Conservation (phyloP, 2,888 invertebrate genomes). For the Muscina levida region DNA sequence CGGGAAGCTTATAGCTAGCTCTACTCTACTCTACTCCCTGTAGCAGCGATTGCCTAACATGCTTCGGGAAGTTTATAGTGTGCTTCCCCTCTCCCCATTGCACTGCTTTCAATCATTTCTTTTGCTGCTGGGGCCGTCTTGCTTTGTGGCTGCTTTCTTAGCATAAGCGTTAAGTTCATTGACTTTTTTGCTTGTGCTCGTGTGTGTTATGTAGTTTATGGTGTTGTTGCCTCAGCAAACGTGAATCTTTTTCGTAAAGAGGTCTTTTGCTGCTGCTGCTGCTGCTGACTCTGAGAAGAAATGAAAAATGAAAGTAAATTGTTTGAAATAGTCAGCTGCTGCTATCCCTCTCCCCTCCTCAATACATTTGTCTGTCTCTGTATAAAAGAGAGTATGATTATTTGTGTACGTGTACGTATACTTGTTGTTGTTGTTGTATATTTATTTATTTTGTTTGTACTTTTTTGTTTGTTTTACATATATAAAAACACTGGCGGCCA, state of each 20-base stretch:
- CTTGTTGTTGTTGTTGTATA: constrained; percentile 36
- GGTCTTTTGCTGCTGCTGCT: constrained; percentile 33
- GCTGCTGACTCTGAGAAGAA: constrained; percentile 18
- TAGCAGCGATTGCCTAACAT: constrained; percentile 31
- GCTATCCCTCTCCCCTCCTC: not conserved
- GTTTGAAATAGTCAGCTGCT: not conserved
- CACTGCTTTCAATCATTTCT: no score
- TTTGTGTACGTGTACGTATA: not conserved
- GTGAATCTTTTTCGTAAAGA: constrained; percentile 9
- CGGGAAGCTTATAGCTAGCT: no score
- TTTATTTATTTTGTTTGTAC: constrained; percentile 12
- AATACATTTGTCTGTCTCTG: not conserved
- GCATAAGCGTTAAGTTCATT: constrained; percentile 36
- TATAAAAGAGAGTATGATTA: no score
- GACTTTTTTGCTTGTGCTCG: constrained; percentile 19
- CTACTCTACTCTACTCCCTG: no score
- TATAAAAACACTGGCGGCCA: constrained; percentile 78
- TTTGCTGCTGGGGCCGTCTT: no score
- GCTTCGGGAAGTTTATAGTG: constrained; percentile 20
- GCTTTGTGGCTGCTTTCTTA: no score
- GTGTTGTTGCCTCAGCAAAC: constrained; percentile 6
- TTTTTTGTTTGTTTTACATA: constrained; percentile 1
- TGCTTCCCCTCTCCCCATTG: not conserved
- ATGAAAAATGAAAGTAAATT: constrained; percentile 38
- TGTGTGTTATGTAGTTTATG: not conserved